Evolutionary conservation across 2,888 invertebrate genomes (phyloP).

Genomic region (Caenorhabditis sp.): DNA sequence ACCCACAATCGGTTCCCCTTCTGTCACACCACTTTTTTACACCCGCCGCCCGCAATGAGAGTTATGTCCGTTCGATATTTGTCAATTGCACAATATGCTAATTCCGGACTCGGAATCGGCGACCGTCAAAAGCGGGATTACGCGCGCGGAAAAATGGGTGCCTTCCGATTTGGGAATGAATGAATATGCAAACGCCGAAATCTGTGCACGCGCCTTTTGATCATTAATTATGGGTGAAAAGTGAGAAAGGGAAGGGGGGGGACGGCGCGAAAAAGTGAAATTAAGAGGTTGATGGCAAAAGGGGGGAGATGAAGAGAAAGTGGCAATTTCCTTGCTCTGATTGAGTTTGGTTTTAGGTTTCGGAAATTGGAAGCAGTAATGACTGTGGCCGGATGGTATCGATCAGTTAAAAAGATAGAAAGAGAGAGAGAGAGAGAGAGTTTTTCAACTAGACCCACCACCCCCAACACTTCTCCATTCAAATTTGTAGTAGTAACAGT

Average conservation of each 20-base stretch:
- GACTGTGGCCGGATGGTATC: slow-evolving; percentile 6
- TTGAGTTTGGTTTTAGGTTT: too few species aligned
- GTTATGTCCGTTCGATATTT: slow-evolving; percentile 35
- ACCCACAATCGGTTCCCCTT: slow-evolving; percentile 2
- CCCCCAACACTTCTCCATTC: too few species aligned
- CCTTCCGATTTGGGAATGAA: slow-evolving; percentile 13
- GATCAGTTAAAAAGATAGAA: too few species aligned
- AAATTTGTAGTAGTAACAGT: slow-evolving; percentile 35
- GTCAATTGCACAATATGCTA: slow-evolving; percentile 53
- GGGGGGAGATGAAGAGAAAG: slow-evolving; percentile 46
- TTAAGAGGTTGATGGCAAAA: slow-evolving; percentile 19
- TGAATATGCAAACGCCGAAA: slow-evolving; percentile 48
- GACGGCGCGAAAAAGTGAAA: slow-evolving; percentile 35
- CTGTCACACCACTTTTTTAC: slow-evolving; percentile 14
- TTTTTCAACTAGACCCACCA: too few species aligned
- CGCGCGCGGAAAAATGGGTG: slow-evolving; percentile 38
- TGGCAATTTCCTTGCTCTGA: slow-evolving; percentile 55
- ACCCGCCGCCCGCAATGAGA: slow-evolving; percentile 8
- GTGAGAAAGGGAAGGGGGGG: not conserved
- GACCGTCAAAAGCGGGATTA: slow-evolving; percentile 37
- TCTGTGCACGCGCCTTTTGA: slow-evolving; percentile 21
- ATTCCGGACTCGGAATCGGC: too few species aligned
- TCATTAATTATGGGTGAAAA: slow-evolving; percentile 46
- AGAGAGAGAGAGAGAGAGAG: too few species aligned
- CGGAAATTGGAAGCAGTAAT: slow-evolving; percentile 47